Percentiles rank a stretch among this genome's conserved stretches.
These are phyloP conservation scores for Progne subis DNA, from an alignment of 2,113 vertebrate species.

Conservation along the genomic window DNA sequence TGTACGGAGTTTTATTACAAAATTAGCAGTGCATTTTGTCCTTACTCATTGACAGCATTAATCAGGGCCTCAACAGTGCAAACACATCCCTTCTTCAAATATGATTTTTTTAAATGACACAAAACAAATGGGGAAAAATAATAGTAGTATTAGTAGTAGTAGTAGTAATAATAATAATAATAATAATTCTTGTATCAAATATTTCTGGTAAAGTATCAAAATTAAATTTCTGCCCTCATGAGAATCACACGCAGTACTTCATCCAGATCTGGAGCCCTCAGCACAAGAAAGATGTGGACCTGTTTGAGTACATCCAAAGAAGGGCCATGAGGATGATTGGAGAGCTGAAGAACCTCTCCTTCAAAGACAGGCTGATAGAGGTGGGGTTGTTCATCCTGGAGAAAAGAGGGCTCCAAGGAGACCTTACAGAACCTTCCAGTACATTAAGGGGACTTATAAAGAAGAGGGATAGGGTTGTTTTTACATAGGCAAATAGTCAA, in stretches of 20 bases:
- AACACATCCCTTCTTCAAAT: not conserved
- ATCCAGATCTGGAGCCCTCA: not conserved
- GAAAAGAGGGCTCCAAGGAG: not conserved
- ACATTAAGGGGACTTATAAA: not conserved
- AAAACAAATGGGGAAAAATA: not conserved
- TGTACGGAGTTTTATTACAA: not conserved
- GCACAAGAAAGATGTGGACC: not conserved
- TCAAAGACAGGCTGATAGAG: not conserved
- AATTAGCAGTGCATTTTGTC: not conserved
- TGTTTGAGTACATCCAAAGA: not conserved
- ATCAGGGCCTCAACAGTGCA: not conserved
- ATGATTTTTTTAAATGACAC: not conserved
- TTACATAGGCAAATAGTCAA: not conserved
- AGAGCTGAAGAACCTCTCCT: not conserved
- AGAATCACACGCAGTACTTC: not conserved
- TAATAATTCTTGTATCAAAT: not conserved
- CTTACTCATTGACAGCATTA: not conserved
- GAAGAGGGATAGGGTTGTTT: not conserved
- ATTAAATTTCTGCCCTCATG: not conserved
- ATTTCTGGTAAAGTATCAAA: not conserved
- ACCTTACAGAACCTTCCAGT: not conserved
- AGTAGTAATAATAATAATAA: too few relatives aligned
- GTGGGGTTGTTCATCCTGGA: not conserved
- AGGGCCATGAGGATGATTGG: not conserved
- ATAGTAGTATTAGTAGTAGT: too few relatives aligned